A percentile compares a stretch with the other conserved stretches of the same genome.
phyloP scores from a whole-genome alignment of 2,888 invertebrate genomes.

The Cerceris ruficornis region DNA sequence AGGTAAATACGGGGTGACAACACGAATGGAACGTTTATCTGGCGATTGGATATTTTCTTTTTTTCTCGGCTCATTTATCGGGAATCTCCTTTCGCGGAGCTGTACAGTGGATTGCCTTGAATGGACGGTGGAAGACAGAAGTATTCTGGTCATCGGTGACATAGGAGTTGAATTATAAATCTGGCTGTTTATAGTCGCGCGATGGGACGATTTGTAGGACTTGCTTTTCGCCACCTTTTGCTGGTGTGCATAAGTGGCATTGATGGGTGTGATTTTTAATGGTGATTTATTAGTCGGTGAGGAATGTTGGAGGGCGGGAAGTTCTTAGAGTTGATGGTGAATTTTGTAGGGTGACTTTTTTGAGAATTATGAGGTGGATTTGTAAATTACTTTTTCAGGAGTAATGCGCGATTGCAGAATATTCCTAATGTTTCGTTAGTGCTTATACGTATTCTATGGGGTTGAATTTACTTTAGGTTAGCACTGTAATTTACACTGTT shows the following conservation, averaged over 20 bases:
- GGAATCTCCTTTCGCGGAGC: constrained; percentile 23
- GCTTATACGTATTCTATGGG: no score
- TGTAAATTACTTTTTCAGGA: no score
- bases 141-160: constrained; percentile 12
- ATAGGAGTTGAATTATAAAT: constrained; percentile 4
- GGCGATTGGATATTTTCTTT: constrained; percentile 10
- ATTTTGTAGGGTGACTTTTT: no score
- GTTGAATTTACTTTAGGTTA: no score
- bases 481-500: no score
- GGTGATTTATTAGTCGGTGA: background rate
- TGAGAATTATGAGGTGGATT: no score
- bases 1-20: background rate
- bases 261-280: background rate
- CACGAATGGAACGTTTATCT: constrained; percentile 6
- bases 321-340: no score
- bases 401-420: no score
- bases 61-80: constrained; percentile 20
- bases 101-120: constrained; percentile 9
- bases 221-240: background rate
- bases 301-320: no score
- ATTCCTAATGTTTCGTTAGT: no score
- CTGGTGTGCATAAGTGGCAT: background rate
- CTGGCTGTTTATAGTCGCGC: background rate
- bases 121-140: background rate
- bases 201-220: background rate